Base-by-base conservation (phyloP, 2,888 invertebrate species). In the Cosmia pyralina region DNA sequence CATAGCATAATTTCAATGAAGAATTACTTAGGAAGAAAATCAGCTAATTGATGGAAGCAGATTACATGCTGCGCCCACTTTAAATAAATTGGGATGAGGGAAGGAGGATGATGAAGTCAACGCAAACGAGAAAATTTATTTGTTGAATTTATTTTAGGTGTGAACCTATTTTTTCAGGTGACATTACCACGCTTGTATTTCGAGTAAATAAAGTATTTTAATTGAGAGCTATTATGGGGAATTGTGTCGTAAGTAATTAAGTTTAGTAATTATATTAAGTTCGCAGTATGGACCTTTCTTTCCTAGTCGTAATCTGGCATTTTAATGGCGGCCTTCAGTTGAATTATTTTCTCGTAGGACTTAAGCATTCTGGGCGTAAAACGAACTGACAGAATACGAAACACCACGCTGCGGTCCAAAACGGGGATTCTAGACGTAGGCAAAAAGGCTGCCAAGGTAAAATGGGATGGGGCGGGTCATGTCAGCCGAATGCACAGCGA, bases 171-270 rank as follows among this genome's bases (percentile, higher is more conserved):
- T 62, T 46, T 52, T 2, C 22, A 22, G 17, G 8, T 38, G 52
- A 52, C 41, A 44, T 65, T 79, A 66, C 53, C 41, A 5, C 10
- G n/a, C 48, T 69, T 44, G 76, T 71, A n/a, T 67, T 69, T 66
- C 34, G 38, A 44, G 53, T 53, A 78, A 73, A 78, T 82, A 73
- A 59, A 72, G 59, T 63, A 79, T 82, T 82, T 73, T 81, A 78
- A 82, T 78, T 78, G 41, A 50, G 44, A 19, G 11, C 69, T 63
- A 79, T 79, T 65, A 71, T 11, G n/a, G 59, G 10, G 46, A 64
- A 68, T 77, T 77, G 48, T 53, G 59, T 68, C 22, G 67, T 53
- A 81, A 81, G 67, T 53, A 81, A 81, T 81, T 67, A 52, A 70
- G 13, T 63, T 69, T n/a, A 59, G 63, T 70, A 64, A 79, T 81